Conservation (phyloP, 2,888 invertebrate genomes). For the Chalcosyrphus nemorum region DNA sequence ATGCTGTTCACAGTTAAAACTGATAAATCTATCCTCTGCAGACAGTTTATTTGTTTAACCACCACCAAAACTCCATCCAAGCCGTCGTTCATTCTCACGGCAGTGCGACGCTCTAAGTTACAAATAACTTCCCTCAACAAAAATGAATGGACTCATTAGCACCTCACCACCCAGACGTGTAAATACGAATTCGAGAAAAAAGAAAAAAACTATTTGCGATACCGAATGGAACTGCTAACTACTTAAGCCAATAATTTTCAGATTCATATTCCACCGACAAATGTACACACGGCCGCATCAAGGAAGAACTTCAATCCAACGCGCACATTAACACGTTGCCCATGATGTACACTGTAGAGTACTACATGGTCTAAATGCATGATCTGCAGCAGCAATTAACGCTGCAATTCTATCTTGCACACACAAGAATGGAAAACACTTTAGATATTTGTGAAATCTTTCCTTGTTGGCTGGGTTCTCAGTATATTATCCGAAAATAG, state of each 20-base stretch:
- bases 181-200: constrained; percentile 53
- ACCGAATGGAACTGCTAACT: constrained; percentile 51
- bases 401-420: constrained; percentile 28
- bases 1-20: no score
- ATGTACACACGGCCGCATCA: background rate
- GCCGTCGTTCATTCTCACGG: constrained; percentile 20
- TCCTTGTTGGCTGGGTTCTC: constrained; percentile 13
- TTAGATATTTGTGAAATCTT: background rate
- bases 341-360: no score
- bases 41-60: constrained; percentile 28
- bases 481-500: constrained; percentile 45
- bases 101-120: background rate
- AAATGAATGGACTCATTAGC: constrained; percentile 66
- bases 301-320: background rate
- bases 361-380: constrained; percentile 51
- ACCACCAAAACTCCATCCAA: constrained; percentile 4
- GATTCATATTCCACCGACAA: constrained; percentile 3
- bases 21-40: no score
- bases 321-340: constrained; percentile 26
- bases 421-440: constrained; percentile 43
- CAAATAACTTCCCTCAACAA: constrained; percentile 58
- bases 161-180: constrained; percentile 39
- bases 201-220: constrained; percentile 43
- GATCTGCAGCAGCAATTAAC: constrained; percentile 68
- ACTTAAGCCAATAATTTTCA: constrained; percentile 48